Percentiles rank a stretch among this genome's conserved stretches.
These are phyloP conservation scores for Horisme vitalbata DNA, from an alignment of 2,888 invertebrate genomes.

Conservation along the genomic window DNA sequence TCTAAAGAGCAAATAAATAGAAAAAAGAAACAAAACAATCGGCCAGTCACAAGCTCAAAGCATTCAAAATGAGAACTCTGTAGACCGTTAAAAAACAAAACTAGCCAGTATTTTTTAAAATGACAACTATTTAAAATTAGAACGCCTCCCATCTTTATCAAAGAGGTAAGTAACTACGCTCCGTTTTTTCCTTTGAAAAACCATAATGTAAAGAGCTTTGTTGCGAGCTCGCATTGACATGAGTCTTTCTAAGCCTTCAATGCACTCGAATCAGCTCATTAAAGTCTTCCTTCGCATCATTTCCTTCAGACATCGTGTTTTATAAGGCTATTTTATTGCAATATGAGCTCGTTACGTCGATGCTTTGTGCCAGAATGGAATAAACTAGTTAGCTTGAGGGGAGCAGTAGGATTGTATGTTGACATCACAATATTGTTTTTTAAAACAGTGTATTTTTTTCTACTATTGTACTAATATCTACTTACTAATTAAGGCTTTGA, in stretches of 20 bases:
- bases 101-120: conserved; percentile 17
- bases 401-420: too few species aligned
- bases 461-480: too few species aligned
- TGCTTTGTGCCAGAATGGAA: conserved; percentile 17
- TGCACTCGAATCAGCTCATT: conserved; percentile 66
- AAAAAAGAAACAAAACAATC: not conserved
- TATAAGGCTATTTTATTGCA: conserved; percentile 40
- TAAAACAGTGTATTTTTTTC: too few species aligned
- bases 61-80: not conserved
- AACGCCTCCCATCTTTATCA: conserved; percentile 28
- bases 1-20: not conserved
- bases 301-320: conserved; percentile 62
- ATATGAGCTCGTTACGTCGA: conserved; percentile 45
- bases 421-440: too few species aligned
- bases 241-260: conserved; percentile 42
- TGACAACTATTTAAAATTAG: conserved; percentile 29
- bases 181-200: conserved; percentile 59
- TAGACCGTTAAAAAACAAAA: not conserved
- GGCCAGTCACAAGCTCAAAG: not conserved
- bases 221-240: conserved; percentile 42
- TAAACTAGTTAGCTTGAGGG: not conserved
- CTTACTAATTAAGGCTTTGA: too few species aligned
- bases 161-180: conserved; percentile 31
- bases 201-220: conserved; percentile 53
- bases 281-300: conserved; percentile 61